These are phyloP conservation scores for Argyra leucocephala DNA, from an alignment of 2,888 invertebrate species.

Conservation along the genomic window DNA sequence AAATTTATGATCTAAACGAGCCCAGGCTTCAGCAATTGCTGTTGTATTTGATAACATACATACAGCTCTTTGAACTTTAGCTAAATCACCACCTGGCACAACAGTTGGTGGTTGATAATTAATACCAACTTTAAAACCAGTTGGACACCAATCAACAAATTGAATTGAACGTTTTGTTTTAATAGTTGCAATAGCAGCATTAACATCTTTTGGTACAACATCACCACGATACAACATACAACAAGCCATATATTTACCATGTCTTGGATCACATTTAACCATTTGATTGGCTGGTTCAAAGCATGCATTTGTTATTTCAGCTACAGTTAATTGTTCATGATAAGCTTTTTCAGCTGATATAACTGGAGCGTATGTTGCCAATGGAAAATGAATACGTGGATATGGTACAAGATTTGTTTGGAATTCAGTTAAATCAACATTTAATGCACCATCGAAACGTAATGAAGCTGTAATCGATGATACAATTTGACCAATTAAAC, in stretches of 20 bases:
- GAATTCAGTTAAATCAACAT: slow-evolving; percentile 89
- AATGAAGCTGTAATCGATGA: slow-evolving; percentile 89
- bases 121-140: slow-evolving; percentile 71
- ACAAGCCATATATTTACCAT: slow-evolving; percentile 89
- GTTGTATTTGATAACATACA: slow-evolving; percentile 97
- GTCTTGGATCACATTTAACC: slow-evolving; percentile 85
- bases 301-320: slow-evolving; percentile 89
- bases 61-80: slow-evolving; percentile 87
- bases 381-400: slow-evolving; percentile 89
- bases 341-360: slow-evolving; percentile 86
- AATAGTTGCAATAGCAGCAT: slow-evolving; percentile 84
- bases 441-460: slow-evolving; percentile 83
- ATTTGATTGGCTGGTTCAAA: slow-evolving; percentile 93
- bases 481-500: slow-evolving; percentile 79
- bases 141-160: slow-evolving; percentile 83
- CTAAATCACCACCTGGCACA: slow-evolving; percentile 84
- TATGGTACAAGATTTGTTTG: slow-evolving; percentile 90
- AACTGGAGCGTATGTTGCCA: slow-evolving; percentile 84
- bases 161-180: slow-evolving; percentile 89
- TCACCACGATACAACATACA: slow-evolving; percentile 90
- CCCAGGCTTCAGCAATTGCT: slow-evolving; percentile 94
- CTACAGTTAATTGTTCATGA: slow-evolving; percentile 81
- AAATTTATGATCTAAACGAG: slow-evolving; percentile 86
- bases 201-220: slow-evolving; percentile 88
- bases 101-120: slow-evolving; percentile 87